phyloP scores from a whole-genome alignment of 2,113 vertebrate species.

The Protomyctophum bolini region DNA sequence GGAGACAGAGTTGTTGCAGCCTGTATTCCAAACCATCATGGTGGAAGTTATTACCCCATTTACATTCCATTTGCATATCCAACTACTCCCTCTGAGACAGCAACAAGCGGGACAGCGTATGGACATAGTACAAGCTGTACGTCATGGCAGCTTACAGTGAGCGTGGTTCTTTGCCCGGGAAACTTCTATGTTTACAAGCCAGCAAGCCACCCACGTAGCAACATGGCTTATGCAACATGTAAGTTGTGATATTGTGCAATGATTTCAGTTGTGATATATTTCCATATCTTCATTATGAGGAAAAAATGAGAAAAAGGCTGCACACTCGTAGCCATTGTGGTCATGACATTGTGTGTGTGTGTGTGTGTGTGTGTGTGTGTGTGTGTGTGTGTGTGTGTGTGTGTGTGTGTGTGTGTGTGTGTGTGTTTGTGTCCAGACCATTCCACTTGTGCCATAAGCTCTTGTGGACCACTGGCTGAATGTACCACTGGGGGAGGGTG shows the following conservation, averaged over 20 bases:
- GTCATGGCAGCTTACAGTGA: background rate
- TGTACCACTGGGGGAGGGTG: conserved; percentile 38
- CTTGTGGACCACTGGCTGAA: conserved; percentile 58
- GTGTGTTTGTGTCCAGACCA: conserved; percentile 37
- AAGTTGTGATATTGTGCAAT: conserved; percentile 15
- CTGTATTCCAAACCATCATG: rapidly evolving
- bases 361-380: background rate
- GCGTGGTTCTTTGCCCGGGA: conserved; percentile 38
- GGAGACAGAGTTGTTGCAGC: conserved; percentile 25
- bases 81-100: background rate
- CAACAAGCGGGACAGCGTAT: background rate
- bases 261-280: background rate
- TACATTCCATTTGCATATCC: background rate
- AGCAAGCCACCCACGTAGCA: rapidly evolving
- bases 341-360: background rate
- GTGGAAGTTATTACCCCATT: background rate
- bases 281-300: background rate
- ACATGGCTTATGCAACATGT: conserved; percentile 35
- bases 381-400: background rate
- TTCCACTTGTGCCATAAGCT: background rate
- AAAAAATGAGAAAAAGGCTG: too few species aligned
- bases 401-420: background rate
- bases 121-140: rapidly evolving
- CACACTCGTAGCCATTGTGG: too few species aligned
- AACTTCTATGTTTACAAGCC: conserved; percentile 56